Evolutionary conservation across 2,797 vertebrate species (phyloP).

Genomic region (Varecia variegata): DNA sequence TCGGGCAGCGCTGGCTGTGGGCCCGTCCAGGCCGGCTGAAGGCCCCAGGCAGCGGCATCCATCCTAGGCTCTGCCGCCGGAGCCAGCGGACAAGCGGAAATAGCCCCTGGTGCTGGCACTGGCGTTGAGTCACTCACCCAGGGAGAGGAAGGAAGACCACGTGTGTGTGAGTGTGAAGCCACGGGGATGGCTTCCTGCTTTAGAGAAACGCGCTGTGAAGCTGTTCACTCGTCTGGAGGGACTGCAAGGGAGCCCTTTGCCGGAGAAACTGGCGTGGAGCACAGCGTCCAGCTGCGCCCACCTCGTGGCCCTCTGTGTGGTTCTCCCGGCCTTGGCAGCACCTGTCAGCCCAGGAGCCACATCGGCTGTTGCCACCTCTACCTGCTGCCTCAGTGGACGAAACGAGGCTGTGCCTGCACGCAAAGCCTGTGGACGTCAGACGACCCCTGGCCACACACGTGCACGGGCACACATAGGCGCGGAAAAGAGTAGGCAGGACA

Average conservation of each 20-base stretch:
- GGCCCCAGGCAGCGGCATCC: background rate
- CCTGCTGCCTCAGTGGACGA: background rate
- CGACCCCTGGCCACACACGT: accelerated
- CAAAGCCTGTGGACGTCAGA: background rate
- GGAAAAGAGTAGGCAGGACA: background rate
- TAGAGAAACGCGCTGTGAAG: background rate
- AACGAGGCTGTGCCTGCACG: background rate
- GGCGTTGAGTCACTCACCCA: background rate
- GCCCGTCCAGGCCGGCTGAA: background rate
- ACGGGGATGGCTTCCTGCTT: no score
- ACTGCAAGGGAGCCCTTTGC: background rate
- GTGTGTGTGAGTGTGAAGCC: no score
- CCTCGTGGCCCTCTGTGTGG: background rate
- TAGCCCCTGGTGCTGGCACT: background rate
- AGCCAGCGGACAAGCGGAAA: background rate
- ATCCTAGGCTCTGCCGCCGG: background rate
- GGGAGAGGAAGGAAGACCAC: background rate
- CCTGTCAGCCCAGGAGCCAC: background rate
- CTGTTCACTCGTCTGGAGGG: background rate
- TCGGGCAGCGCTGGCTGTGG: accelerated
- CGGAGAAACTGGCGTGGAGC: background rate
- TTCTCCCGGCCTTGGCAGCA: background rate
- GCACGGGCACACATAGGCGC: accelerated
- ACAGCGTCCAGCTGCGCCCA: accelerated
- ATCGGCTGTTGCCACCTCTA: background rate